A percentile compares a stretch with the other conserved stretches of the same genome.
Conservation (phyloP, 1,140 invertebrate species). For the Macrosteles quadrilineatus region DNA sequence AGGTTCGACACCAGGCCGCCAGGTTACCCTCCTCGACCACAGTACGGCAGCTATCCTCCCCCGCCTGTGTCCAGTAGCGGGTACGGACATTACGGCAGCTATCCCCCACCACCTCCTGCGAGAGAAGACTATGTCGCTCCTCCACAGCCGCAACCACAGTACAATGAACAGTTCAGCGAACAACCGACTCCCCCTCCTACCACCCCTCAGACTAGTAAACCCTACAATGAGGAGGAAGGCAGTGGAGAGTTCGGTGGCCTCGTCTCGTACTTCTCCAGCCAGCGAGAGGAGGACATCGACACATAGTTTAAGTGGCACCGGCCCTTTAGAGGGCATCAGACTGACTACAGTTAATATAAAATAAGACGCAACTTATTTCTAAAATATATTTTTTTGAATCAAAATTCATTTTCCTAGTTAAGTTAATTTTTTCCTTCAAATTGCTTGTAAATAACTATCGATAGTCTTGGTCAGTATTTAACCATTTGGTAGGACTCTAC, state of each 20-base stretch:
- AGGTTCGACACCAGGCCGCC: constrained; percentile 30
- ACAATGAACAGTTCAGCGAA: constrained; percentile 42
- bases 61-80: neutral
- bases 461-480: too few species aligned
- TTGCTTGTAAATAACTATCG: too few species aligned
- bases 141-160: constrained; percentile 38
- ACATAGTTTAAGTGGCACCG: constrained; percentile 35
- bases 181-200: neutral
- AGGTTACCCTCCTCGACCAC: constrained; percentile 23
- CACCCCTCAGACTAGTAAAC: constrained; percentile 43
- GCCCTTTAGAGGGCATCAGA: neutral
- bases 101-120: neutral
- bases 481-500: too few species aligned
- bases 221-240: constrained; percentile 58
- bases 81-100: constrained; percentile 18
- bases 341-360: neutral
- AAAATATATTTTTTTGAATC: neutral
- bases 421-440: too few species aligned
- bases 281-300: constrained; percentile 63
- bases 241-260: constrained; percentile 77
- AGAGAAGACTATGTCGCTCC: constrained; percentile 3
- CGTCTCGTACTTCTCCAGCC: constrained; percentile 86
- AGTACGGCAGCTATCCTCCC: constrained; percentile 30
- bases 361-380: neutral
- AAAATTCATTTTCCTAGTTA: too few species aligned